Evolutionary conservation across 2,113 vertebrate species (phyloP).

Genomic region (Rattus rattus): DNA sequence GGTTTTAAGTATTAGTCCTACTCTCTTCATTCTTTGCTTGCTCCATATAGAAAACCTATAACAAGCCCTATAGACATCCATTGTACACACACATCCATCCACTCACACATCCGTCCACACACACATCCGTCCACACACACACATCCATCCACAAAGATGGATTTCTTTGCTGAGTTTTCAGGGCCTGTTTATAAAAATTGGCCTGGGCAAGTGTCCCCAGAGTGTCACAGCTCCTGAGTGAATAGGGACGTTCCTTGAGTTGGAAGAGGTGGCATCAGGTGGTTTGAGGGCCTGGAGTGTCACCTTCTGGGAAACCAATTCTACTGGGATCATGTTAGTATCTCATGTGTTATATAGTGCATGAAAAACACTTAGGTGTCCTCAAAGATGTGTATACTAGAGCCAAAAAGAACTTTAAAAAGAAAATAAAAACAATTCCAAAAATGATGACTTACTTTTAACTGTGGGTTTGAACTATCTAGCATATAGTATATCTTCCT

Average conservation of each 20-base stretch:
- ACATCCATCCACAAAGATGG: not conserved
- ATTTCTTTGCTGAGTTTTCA: not conserved
- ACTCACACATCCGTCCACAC: no score
- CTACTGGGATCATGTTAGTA: not conserved
- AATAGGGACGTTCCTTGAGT: not conserved
- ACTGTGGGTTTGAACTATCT: not conserved
- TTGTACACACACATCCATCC: not conserved
- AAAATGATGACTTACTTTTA: slow-evolving; percentile 39
- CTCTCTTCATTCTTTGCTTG: not conserved
- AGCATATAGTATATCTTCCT: not conserved
- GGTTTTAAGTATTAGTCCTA: not conserved
- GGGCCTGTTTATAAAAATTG: slow-evolving; percentile 35
- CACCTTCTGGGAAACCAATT: slow-evolving; percentile 36
- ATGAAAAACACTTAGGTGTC: slow-evolving; percentile 35
- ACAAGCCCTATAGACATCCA: not conserved
- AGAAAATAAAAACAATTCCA: not conserved
- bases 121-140: not conserved
- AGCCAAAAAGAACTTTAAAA: not conserved
- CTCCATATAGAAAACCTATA: not conserved
- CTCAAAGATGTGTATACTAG: not conserved
- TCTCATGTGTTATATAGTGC: not conserved
- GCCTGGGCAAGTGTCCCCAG: not conserved
- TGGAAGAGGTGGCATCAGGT: slow-evolving; percentile 19
- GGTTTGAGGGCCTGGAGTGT: not conserved
- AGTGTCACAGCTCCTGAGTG: not conserved